Evolutionary conservation across 2,888 invertebrate species (phyloP).

Genomic region (Eupithecia dodoneata): DNA sequence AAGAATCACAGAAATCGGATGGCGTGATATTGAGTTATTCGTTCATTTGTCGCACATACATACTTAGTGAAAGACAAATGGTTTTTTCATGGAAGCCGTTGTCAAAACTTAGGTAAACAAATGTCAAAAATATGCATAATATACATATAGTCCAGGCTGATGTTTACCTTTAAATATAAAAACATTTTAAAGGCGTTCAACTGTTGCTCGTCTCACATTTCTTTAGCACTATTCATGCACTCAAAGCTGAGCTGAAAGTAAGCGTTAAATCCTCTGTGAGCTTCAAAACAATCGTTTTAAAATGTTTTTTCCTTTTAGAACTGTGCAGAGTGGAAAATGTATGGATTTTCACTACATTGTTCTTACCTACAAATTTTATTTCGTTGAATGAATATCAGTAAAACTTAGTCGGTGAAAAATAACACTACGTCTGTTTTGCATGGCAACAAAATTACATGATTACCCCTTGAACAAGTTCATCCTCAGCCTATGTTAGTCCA

Average conservation of each 20-base stretch:
- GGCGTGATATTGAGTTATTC: no score
- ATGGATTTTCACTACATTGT: background rate
- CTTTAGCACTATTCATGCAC: constrained; percentile 18
- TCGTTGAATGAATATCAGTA: background rate
- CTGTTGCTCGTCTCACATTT: constrained; percentile 19
- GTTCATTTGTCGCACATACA: no score
- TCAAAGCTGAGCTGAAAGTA: constrained; percentile 10
- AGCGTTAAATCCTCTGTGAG: constrained; percentile 15
- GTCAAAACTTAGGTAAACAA: no score
- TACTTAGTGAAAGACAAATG: no score
- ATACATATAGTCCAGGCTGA: background rate
- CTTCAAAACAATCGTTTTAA: constrained; percentile 20
- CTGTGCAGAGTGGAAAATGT: background rate
- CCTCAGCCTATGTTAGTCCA: no score
- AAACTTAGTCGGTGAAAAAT: no score
- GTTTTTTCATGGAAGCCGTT: no score
- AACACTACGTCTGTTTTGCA: background rate
- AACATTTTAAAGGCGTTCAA: constrained; percentile 3
- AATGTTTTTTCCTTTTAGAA: constrained; percentile 21
- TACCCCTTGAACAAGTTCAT: background rate
- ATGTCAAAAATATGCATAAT: no score
- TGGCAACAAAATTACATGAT: background rate
- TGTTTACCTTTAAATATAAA: background rate
- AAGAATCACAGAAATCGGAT: no score
- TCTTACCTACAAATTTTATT: background rate